Percentiles rank a stretch among this genome's conserved stretches.
phyloP scores from a whole-genome alignment of 2,888 invertebrate genomes.

The Scrobipalpa atriplicella region DNA sequence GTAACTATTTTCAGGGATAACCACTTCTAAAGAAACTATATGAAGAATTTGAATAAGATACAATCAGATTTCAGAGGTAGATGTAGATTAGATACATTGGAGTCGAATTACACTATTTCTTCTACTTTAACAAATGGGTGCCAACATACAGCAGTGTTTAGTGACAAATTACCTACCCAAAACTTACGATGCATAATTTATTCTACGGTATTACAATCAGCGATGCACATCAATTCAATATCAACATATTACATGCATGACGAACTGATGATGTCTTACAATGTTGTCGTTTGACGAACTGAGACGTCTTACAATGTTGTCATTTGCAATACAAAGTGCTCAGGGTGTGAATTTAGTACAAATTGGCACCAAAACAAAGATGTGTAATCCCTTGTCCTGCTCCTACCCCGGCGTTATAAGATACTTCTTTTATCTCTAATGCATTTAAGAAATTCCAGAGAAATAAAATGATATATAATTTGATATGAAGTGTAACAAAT shows the following conservation, averaged over 20 bases:
- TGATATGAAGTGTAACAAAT: constrained; percentile 69
- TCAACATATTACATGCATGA: too few relatives aligned
- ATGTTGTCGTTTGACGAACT: neutral
- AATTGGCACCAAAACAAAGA: constrained; percentile 49
- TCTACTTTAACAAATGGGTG: constrained; percentile 26
- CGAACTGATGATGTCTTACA: neutral
- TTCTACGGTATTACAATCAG: constrained; percentile 16
- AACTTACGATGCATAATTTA: constrained; percentile 29
- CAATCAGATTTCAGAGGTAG: constrained; percentile 14
- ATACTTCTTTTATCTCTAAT: constrained; percentile 65
- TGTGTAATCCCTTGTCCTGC: constrained; percentile 69
- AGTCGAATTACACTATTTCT: constrained; percentile 24
- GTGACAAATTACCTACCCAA: constrained; percentile 27
- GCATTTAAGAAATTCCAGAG: constrained; percentile 65
- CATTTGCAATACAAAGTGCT: neutral
- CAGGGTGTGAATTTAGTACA: constrained; percentile 27
- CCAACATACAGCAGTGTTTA: constrained; percentile 27
- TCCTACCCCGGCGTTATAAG: constrained; percentile 70
- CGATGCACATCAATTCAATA: constrained; percentile 18
- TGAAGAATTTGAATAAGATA: constrained; percentile 23
- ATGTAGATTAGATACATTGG: constrained; percentile 13
- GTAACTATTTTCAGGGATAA: constrained; percentile 81
- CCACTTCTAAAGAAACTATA: constrained; percentile 57
- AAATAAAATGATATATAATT: constrained; percentile 53
- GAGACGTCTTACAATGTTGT: neutral